phyloP scores from a whole-genome alignment of 2,797 vertebrate species.

The Luscinia megarhynchos region DNA sequence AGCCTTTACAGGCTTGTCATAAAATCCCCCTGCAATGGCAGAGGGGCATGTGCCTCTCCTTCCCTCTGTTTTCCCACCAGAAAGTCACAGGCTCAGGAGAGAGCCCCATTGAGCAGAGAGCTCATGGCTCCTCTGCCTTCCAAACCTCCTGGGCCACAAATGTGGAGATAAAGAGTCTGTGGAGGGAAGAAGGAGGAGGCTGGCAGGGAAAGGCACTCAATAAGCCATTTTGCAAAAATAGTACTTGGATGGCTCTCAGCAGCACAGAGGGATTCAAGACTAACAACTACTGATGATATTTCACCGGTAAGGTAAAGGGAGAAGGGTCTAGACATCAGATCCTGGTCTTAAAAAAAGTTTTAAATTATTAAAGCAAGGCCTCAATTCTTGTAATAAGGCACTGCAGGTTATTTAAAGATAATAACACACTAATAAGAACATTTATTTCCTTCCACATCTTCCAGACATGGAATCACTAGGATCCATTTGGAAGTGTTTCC shows the following conservation, averaged over 20 bases:
- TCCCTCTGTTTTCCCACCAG: not conserved
- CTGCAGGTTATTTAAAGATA: constrained; percentile 10
- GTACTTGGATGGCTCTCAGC: not conserved
- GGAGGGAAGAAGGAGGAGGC: not conserved
- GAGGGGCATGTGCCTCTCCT: not conserved
- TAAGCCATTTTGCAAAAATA: not conserved
- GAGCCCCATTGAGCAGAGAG: not conserved
- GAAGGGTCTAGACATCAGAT: not conserved
- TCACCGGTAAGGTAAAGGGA: not conserved
- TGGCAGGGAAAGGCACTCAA: not conserved
- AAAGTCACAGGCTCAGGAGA: not conserved
- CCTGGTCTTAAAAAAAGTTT: not conserved
- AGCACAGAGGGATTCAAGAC: not conserved
- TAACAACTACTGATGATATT: not conserved
- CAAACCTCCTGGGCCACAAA: not conserved
- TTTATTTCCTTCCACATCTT: not conserved
- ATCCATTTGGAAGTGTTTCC: constrained; percentile 4
- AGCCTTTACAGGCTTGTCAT: not conserved
- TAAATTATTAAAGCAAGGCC: constrained; percentile 1
- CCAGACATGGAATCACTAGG: not conserved
- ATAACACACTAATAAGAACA: not conserved
- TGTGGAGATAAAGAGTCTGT: not conserved
- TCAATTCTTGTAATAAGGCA: not conserved
- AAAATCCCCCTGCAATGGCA: not conserved
- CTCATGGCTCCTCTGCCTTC: not conserved